Percentiles rank a stretch among this genome's conserved stretches.
Evolutionary conservation across 2,113 vertebrate species (phyloP).

Genomic region (Columbina picui): DNA sequence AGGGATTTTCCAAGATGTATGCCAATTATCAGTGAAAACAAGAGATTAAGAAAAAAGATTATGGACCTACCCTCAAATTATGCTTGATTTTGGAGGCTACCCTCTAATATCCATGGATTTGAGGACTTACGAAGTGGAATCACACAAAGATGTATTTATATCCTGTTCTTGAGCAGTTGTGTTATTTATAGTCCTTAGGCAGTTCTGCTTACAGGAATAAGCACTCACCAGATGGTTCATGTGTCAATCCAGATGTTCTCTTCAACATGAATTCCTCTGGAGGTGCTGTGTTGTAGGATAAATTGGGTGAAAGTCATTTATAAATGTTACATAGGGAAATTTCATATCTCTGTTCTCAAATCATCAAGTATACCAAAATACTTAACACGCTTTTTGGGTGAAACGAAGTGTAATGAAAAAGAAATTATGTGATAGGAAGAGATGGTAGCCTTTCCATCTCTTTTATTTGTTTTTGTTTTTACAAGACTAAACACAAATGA

Average conservation of each 20-base stretch:
- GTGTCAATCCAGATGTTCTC: conserved; percentile 44
- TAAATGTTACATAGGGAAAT: neutral
- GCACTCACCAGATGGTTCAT: neutral
- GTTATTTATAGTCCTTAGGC: neutral
- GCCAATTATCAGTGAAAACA: neutral
- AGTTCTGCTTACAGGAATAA: conserved; percentile 5
- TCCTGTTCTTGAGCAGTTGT: conserved; percentile 10
- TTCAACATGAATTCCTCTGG: conserved; percentile 42
- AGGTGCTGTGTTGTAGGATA: conserved; percentile 4
- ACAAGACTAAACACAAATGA: neutral
- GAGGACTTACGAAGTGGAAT: neutral
- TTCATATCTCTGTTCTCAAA: neutral
- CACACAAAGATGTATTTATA: neutral
- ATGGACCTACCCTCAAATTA: neutral
- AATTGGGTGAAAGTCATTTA: neutral
- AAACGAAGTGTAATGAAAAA: neutral
- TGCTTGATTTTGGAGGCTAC: neutral
- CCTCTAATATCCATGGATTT: neutral
- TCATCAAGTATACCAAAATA: neutral
- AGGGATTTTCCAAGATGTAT: neutral
- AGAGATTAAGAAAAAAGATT: neutral
- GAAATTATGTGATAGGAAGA: neutral
- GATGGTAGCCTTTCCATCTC: neutral
- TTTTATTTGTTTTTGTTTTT: neutral
- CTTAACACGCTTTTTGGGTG: neutral